phyloP scores from a whole-genome alignment of 1,140 invertebrate genomes.

The Temnothorax curvispinosus region DNA sequence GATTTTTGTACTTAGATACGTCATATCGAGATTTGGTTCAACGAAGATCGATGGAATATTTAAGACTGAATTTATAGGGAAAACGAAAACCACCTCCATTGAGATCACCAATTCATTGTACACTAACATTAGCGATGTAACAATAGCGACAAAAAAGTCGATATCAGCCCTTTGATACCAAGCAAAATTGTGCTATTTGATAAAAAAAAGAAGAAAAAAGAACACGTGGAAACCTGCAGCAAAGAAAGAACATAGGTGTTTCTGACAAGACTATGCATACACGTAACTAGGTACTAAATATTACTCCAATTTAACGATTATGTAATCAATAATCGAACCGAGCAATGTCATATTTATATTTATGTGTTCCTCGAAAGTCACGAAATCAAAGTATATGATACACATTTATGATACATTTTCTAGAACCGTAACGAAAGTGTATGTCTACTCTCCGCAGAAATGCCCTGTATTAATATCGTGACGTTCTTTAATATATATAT shows the following conservation, averaged over 20 bases:
- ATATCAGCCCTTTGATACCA: slow-evolving; percentile 84
- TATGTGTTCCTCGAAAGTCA: background rate
- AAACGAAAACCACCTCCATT: slow-evolving; percentile 78
- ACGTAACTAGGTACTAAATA: slow-evolving; percentile 52
- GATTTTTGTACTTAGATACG: slow-evolving; percentile 73
- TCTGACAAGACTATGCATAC: slow-evolving; percentile 72
- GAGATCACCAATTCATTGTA: slow-evolving; percentile 80
- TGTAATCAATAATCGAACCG: slow-evolving; percentile 4
- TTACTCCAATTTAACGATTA: slow-evolving; percentile 21
- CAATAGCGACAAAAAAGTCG: slow-evolving; percentile 72
- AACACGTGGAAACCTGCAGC: slow-evolving; percentile 62
- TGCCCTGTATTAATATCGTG: slow-evolving; percentile 65
- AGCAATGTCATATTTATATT: slow-evolving; percentile 41
- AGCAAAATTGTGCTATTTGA: slow-evolving; percentile 80
- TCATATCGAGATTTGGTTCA: slow-evolving; percentile 77
- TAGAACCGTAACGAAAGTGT: slow-evolving; percentile 47
- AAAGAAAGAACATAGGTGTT: slow-evolving; percentile 70
- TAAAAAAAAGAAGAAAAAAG: slow-evolving; percentile 71
- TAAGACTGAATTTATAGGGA: slow-evolving; percentile 85
- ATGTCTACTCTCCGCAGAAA: slow-evolving; percentile 73
- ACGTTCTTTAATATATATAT: slow-evolving; percentile 72
- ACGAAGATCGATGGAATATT: slow-evolving; percentile 83
- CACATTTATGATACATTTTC: slow-evolving; percentile 12
- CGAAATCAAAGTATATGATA: slow-evolving; percentile 31
- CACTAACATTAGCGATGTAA: slow-evolving; percentile 77